Evolutionary conservation across 2,888 invertebrate species (phyloP), one percentile per base, ranked within the genome.

Genomic region (Agapostemon virescens): DNA sequence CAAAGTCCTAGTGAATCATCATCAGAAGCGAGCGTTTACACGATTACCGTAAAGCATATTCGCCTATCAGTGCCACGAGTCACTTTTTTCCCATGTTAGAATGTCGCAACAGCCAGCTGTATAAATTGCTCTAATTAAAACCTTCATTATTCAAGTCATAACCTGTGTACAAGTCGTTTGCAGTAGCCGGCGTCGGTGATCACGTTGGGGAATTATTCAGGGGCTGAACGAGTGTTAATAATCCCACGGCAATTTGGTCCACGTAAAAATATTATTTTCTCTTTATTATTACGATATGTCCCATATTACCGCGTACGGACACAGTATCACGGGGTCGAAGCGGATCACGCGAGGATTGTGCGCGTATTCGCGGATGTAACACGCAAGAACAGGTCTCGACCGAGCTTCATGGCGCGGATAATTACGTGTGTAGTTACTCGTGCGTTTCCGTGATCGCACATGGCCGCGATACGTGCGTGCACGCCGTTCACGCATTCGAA

Each of bases 271-370:
- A 26, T 58, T 63, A 58, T 69, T 73, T 66, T 68, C 68, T 40
- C 49, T 66, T 52, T 70, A 45, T 71, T 71, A 63, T 64, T 70
- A 55, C 77, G 69, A 63, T 49, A 73, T 36, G 74, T 68, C 38
- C 33, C 58, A 55, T 17, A 40, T 70, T 63, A 79, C 79, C 85
- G 68, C 63, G 77, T 66, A 64, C 45, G 73, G 61, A 17, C 70
- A 58, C 81, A 76, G 82, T 82, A 84, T 84, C 84, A 77, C 33
- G 61, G 45, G 45, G 70, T 36, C 61, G 71, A 40, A 52, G 69
- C 74, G 77, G 84, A 88, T 88, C 88, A 87, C 87, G 87, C 85
- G 85, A 86, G 79, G 77, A 85, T 88, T 85, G 86, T 84, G 85
- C 73, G 66, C 67, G 20, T 76, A 82, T 66, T 64, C 70, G 69